Percentiles rank a stretch among this genome's conserved stretches.
phyloP scores from a whole-genome alignment of 1,140 invertebrate genomes.

The Lepidurus couesii region DNA sequence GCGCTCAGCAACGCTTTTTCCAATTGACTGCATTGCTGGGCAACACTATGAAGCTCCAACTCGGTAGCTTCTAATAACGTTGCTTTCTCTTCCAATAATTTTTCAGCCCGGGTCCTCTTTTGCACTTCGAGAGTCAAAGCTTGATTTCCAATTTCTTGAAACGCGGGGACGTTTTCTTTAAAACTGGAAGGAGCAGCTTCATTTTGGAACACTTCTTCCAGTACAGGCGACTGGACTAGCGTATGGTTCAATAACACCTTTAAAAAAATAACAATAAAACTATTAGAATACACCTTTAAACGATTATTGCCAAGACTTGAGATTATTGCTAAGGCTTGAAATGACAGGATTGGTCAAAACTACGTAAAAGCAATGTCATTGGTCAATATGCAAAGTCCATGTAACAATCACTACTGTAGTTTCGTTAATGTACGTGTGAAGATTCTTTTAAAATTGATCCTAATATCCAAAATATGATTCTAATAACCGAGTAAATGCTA shows the following conservation, averaged over 20 bases:
- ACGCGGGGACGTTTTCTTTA: neutral
- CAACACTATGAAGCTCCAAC: neutral
- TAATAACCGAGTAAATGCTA: too few relatives aligned
- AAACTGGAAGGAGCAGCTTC: neutral
- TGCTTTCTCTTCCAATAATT: neutral
- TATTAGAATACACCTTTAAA: neutral
- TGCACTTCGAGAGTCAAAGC: neutral
- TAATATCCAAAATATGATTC: too few relatives aligned
- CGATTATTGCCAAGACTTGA: neutral
- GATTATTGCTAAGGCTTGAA: too few relatives aligned
- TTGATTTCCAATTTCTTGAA: neutral
- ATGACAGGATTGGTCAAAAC: too few relatives aligned
- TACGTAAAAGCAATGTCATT: too few relatives aligned
- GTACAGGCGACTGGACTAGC: neutral
- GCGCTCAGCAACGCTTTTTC: neutral
- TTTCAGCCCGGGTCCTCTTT: neutral
- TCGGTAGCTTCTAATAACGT: neutral
- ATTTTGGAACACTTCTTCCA: neutral
- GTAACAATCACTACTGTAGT: too few relatives aligned
- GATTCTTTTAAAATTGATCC: too few relatives aligned
- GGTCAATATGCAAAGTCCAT: too few relatives aligned
- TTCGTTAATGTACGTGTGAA: too few relatives aligned
- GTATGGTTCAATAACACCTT: slow-evolving; percentile 1
- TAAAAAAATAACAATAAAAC: neutral
- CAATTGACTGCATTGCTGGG: neutral